Base-by-base conservation (phyloP, 2,113 vertebrate species). In the Corythornis cristatus region DNA sequence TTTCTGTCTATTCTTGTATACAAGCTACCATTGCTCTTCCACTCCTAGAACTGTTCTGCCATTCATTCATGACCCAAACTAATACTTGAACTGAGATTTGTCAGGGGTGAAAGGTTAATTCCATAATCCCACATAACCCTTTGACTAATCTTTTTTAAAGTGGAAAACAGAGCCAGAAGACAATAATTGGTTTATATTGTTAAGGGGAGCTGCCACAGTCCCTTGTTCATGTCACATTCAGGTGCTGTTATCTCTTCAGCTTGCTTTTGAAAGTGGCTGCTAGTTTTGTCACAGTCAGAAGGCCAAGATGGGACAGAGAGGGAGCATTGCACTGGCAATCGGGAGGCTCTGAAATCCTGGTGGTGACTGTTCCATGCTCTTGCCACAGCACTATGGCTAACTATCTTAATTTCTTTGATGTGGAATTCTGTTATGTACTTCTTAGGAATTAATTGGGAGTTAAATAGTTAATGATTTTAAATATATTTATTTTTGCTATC, bases 181-280 rank as follows among this genome's bases (percentile, higher is more conserved):
- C 89, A 90, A 88, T 71, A 95, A 94, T 94, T 91, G 51, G 46
- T 65, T 96, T 94, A 71, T 83, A 45, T 90, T 72, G 73, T 85
- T 94, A 71, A 90, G 58, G 50, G 43, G 58, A 92, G 71, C 54
- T 76, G 57, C 71, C 51, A 74, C 82, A 87, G 48, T 87, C 42
- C 71, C 51, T 37, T 90, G 51, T 84, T 83, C 81, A 20, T 48
- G 62, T 92, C 70, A 74, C 77, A 70, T 92, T 95, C 93, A 94
- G 82, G 84, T 92, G 60, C 75, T 90, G 77, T 96, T 96, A 95
- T 73, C 93, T 94, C 86, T 93, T 95, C 95, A 96, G 86, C 91
- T 92, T 94, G 89, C 70, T 94, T 89, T 79, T 79, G 31, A 53
- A 82, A 82, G 60, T 62, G 75, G 42, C 57, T 87, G 83, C 50